Base-by-base conservation (phyloP, 2,888 invertebrate genomes). In the Lamproptera curius region DNA sequence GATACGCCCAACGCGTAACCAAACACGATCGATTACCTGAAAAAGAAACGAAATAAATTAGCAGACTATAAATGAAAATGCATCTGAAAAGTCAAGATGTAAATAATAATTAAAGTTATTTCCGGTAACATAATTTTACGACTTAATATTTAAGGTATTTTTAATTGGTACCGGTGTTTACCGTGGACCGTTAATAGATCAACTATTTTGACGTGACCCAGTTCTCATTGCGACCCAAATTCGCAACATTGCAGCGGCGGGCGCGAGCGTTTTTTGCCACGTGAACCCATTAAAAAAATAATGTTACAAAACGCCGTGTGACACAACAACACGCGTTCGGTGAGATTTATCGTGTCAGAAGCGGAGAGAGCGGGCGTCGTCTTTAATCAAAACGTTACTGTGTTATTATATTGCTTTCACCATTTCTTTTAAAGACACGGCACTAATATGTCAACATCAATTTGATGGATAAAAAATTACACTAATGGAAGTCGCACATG, bases 111-210 rank as follows among this genome's bases (percentile, higher is more conserved):
- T 6, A 20, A 20, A 20, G 20, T 5, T 20, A 20, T 5, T 20
- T 3, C 20, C 20, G 20, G 3, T 65, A 55, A 66, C 57, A 63
- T 63, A 51, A 20, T 56, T 56, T 47, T 50, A 46, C n/a, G 52
- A 52, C 44, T 60, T 68, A 70, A 72, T 70, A 67, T 62, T 56
- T 54, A 5, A n/a, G 13, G 10, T n/a, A 33, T 51, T 70, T 75
- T 74, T 79, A 85, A 86, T 87, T 82, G 76, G 80, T n/a, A 80
- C 65, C 77, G n/a, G 74, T 76, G 76, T 75, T 79, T 83, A 82
- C 77, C 76, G 77, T 76, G 72, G 31, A 65, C 63, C 63, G 58
- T 55, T 71, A 73, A 72, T 73, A 74, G 70, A 69, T 66, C 59
- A 63, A 71, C 75, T 80, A 82, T 82, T 83, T 82, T 68, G 72